A percentile compares a stretch with the other conserved stretches of the same genome.
Conservation (phyloP, 2,797 vertebrate species). For the Siniperca undulata region DNA sequence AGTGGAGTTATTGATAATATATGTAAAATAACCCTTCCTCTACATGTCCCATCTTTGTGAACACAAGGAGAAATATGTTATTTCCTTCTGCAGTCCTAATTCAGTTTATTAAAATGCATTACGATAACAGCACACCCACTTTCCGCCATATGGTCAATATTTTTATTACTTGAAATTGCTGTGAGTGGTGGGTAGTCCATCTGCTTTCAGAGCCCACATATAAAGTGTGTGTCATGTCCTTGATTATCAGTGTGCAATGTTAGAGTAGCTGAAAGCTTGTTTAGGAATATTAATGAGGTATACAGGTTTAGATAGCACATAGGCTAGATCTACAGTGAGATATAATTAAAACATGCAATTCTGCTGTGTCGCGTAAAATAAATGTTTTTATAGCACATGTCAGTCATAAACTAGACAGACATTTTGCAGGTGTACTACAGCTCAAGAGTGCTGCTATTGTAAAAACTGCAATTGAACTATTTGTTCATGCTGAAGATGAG, state of each 20-base stretch:
- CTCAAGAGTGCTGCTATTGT: slow-evolving; percentile 11
- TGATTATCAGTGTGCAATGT: slow-evolving; percentile 39
- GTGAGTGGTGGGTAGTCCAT: slow-evolving; percentile 50
- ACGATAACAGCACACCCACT: slow-evolving; percentile 52
- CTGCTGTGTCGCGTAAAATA: background rate
- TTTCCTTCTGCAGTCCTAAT: slow-evolving; percentile 36
- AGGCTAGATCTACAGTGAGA: background rate
- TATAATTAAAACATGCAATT: slow-evolving; percentile 25
- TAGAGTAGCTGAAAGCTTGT: slow-evolving; percentile 38
- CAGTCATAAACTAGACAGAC: slow-evolving; percentile 26
- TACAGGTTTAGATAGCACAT: slow-evolving; percentile 16
- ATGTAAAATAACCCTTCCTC: slow-evolving; percentile 35
- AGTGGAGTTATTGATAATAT: slow-evolving; percentile 27
- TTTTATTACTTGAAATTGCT: slow-evolving; percentile 50
- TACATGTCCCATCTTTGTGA: slow-evolving; percentile 10
- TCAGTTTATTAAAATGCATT: slow-evolving; percentile 59
- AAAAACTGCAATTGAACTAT: slow-evolving; percentile 33
- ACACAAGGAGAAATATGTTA: slow-evolving; percentile 28
- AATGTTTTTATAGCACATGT: slow-evolving; percentile 3
- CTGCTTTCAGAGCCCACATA: slow-evolving; percentile 45
- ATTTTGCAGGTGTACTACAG: slow-evolving; percentile 14
- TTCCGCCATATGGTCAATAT: slow-evolving; percentile 67
- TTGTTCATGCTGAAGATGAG: slow-evolving; percentile 8
- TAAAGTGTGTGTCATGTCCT: slow-evolving; percentile 53
- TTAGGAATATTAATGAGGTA: slow-evolving; percentile 51